phyloP scores from a whole-genome alignment of 2,888 invertebrate genomes.

The Coremacera marginata region DNA sequence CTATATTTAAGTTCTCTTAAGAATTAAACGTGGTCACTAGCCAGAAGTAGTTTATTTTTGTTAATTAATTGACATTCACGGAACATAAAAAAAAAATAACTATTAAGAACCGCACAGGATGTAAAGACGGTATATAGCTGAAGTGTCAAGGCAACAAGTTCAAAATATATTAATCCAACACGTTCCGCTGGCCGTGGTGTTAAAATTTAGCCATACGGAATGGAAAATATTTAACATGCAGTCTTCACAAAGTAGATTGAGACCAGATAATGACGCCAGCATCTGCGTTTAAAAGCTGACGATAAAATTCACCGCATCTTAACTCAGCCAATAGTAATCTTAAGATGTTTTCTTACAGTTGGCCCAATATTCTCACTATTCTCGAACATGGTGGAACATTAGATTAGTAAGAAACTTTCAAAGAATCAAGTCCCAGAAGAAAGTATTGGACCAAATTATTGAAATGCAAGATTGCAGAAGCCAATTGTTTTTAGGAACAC shows the following conservation, averaged over 20 bases:
- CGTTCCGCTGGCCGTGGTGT: not conserved
- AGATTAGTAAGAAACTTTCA: too few species aligned
- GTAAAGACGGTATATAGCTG: not conserved
- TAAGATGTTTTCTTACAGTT: too few species aligned
- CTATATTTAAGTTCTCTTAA: not conserved
- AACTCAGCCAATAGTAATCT: too few species aligned
- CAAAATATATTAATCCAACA: not conserved
- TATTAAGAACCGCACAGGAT: not conserved
- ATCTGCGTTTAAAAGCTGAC: not conserved
- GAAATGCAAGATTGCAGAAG: too few species aligned
- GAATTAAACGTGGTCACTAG: slow-evolving; percentile 14
- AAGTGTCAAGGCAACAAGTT: not conserved
- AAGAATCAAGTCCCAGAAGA: too few species aligned
- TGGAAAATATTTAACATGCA: too few species aligned
- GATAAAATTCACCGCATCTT: not conserved
- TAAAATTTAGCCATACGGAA: not conserved
- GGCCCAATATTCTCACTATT: too few species aligned
- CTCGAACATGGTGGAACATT: too few species aligned
- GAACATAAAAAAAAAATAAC: not conserved
- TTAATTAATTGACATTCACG: slow-evolving; percentile 11
- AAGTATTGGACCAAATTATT: too few species aligned
- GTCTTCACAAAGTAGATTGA: too few species aligned
- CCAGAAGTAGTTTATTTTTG: not conserved
- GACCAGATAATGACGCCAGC: too few species aligned
- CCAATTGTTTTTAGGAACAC: too few species aligned